Base-by-base conservation (phyloP, 2,113 vertebrate genomes). In the Boleophthalmus pectinirostris region DNA sequence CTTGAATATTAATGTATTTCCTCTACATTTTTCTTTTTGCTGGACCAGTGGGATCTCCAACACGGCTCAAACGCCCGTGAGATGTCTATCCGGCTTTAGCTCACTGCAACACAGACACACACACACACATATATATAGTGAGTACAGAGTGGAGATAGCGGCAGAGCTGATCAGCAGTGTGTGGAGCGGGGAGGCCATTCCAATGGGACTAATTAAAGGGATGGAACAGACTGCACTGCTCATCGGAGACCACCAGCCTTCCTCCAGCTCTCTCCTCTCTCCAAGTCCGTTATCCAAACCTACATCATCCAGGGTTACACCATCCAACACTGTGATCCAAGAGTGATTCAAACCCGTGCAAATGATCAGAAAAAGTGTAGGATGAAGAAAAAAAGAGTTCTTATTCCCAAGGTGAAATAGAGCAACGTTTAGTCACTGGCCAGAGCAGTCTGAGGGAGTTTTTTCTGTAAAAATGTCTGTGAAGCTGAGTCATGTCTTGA, bases 151-250 rank as follows among this genome's bases (percentile, higher is more conserved):
- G 73, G 72, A 81, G 73, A 79, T 81, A 71, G 77, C 82, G 58
- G 70, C 79, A 80, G 84, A 85, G 85, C 86, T 88, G 91, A 92
- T 89, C 88, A 89, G 82, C 80, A 68, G 35, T 66, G 65, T 66
- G 65, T 73, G 78, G 68, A 87, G 83, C 68, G n/a, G 56, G 65
- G 72, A 79, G 81, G 77, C 72, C 78, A 76, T 83, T 92, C 91
- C 91, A 92, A 82, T 60, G 91, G 91, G 91, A 92, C 90, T 91
- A 92, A 92, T 92, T 92, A 92, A 89, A 90, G 80, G 80, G 85
- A 88, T 85, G 87, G 87, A 92, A 92, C 90, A 92, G 89, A 90
- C 87, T 88, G 91, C 70, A 84, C 73, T 84, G 88, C 78, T 85
- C 90, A 86, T 80, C 7, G n/a, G 90, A 88, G 89, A 90, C 77